Base-by-base conservation (phyloP, 2,888 invertebrate species). In the Nomada fucata region DNA sequence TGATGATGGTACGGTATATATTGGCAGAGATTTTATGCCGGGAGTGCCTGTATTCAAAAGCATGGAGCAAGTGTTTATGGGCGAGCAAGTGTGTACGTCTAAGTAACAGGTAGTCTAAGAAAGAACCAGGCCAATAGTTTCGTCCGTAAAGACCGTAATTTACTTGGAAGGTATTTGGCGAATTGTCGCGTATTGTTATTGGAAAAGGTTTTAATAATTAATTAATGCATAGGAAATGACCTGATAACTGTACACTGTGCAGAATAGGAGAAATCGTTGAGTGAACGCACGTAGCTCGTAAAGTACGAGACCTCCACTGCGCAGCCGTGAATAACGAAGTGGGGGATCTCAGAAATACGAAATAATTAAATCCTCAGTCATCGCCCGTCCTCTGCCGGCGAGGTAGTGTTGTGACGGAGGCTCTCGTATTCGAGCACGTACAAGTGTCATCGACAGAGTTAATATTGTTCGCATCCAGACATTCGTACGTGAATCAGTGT, bases 301-400 rank as follows among this genome's bases (percentile, higher is more conserved):
- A 61, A 79, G 42, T 53, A 52, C 42, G 63, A 55, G 55, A 20
- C 11, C 15, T 69, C 57, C 20, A 75, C 53, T 77, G 83, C 83
- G 83, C 83, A 83, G 77, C 9, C 83, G 83, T 53, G 53, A 50
- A 13, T 44, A 11, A 15, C 9, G 50, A 29, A 55, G 83, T 63
- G 83, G 83, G 83, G 73, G 53, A 69, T 64, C 42, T 20, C 52
- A 42, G 74, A 74, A 74, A 83, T 83, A 65, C 83, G 67, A 71
- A 78, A 70, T 83, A 83, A 83, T 83, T 83, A 83, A 80, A 78
- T 83, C 63, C 83, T 63, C 83, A 83, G 83, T 83, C 83, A 70
- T 74, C 78, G 65, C 44, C 52, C 65, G 83, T 63, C 68, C 26
- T 70, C 70, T 59, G 70, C 26, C 61, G 67, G 69, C n/a, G 73